Base-by-base conservation (phyloP, 2,797 vertebrate genomes). In the Bovichtus diacanthus region DNA sequence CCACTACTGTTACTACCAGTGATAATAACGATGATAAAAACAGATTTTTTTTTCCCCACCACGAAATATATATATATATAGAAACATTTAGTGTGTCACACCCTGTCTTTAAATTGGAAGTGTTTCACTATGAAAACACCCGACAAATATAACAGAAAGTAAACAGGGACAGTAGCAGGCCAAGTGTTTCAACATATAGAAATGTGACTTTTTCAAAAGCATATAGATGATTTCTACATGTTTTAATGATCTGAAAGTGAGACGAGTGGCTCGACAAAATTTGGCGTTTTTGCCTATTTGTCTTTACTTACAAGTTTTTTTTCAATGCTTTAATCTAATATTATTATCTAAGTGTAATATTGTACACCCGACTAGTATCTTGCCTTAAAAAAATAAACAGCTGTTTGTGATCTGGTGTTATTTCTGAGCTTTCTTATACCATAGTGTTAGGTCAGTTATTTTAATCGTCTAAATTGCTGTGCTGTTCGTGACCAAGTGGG, bases 171-270 rank as follows among this genome's bases (percentile, higher is more conserved):
- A 49, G 36, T 19, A 29, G 25, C 18, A 54, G 10, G 44, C 43
- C 51, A 71, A 64, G 68, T 54, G 58, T 68, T 74, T 78, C 31
- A 65, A 68, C 31, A 25, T 31, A 34, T 50, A 56, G 54, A 81
- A 75, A 81, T n/a, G 51, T 36, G 49, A 62, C 12, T 23, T 75
- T 80, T 70, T 67, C n/a, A n/a, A n/a, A 67, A 83, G 81, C 27
- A 64, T 25, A 70, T 64, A 4, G 4, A 83, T 76, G 0, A 50
- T 61, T 70, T 79, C 12, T 71, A n/a, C 6, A 49, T 38, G 34
- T 82, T 56, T 12, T 27, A 3, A 60, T 25, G 3, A 70, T 64
- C 18, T 68, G 23, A 59, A 68, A 44, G 38, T 11, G 69, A 75
- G 6, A 51, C 34, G 7, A 78, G 55, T 12, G 16, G 4, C 31